Conservation (phyloP, 2,113 vertebrate genomes). For the Nettapus auritus region DNA sequence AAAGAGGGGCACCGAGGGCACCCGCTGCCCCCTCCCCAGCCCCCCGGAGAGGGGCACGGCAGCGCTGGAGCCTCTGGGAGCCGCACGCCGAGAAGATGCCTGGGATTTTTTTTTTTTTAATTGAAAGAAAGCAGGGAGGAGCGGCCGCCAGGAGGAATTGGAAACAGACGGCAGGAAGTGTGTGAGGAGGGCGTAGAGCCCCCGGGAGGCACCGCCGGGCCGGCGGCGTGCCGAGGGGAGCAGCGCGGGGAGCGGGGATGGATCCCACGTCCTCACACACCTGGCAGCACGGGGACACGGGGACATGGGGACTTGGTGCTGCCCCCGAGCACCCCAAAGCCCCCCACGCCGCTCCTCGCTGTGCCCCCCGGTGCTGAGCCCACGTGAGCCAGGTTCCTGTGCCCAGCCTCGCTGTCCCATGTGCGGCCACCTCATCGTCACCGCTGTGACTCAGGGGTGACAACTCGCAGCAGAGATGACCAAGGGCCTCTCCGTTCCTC, state of each 20-base stretch:
- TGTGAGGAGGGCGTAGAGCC: conserved; percentile 18
- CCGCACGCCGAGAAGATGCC: neutral
- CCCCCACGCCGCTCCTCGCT: neutral
- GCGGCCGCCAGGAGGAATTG: conserved; percentile 64
- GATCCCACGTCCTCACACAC: neutral
- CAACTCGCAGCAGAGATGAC: neutral
- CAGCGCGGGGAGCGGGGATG: neutral
- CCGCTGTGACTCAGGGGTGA: conserved; percentile 19
- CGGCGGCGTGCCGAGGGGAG: neutral
- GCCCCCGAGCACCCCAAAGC: neutral
- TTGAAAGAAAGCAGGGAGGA: conserved; percentile 44
- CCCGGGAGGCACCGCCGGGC: conserved; percentile 49
- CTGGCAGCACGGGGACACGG: rapidly evolving
- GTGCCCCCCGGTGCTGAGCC: neutral
- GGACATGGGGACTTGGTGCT: neutral
- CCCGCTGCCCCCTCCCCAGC: neutral
- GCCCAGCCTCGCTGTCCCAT: neutral
- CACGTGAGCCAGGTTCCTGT: rapidly evolving
- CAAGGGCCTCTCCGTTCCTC: neutral
- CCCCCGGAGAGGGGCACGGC: rapidly evolving
- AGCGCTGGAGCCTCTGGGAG: neutral
- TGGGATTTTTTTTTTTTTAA: conserved; percentile 23
- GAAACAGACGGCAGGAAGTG: conserved; percentile 72
- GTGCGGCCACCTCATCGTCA: neutral
- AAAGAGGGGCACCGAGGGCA: neutral